These are phyloP conservation scores for Neosilurus hyrtlii DNA, from an alignment of 2,797 vertebrate genomes.

Conservation along the genomic window DNA sequence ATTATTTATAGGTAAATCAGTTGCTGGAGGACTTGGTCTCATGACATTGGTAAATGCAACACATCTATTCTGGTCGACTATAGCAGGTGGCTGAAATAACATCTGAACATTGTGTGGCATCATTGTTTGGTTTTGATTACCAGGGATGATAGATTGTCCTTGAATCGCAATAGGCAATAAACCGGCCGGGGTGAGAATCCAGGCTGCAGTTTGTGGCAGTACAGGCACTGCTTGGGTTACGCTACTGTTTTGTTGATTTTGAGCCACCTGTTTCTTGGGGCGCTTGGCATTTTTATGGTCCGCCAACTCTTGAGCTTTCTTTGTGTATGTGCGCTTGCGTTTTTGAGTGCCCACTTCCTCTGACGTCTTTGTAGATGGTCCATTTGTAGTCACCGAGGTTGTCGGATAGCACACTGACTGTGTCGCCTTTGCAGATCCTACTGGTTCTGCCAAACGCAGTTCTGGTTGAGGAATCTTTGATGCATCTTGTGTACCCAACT, in stretches of 20 bases:
- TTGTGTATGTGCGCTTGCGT: slow-evolving; percentile 52
- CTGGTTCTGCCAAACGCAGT: not conserved
- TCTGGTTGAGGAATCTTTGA: not conserved
- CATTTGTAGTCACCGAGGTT: slow-evolving; percentile 6
- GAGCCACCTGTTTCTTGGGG: not conserved
- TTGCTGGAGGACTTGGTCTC: not conserved
- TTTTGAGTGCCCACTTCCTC: slow-evolving; percentile 41
- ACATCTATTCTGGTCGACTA: slow-evolving; percentile 27
- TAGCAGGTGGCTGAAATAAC: slow-evolving; percentile 16
- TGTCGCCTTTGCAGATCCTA: not conserved
- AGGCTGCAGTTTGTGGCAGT: slow-evolving; percentile 61
- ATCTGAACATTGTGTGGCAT: not conserved
- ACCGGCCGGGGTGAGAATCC: slow-evolving; percentile 70
- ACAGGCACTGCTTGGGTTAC: not conserved
- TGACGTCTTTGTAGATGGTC: not conserved
- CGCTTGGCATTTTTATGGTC: slow-evolving; percentile 26
- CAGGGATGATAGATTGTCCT: slow-evolving; percentile 6
- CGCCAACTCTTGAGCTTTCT: slow-evolving; percentile 55
- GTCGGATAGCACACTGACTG: not conserved
- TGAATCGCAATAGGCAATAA: slow-evolving; percentile 63
- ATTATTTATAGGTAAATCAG: not conserved
- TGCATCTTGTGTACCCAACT: not conserved
- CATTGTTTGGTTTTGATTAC: slow-evolving; percentile 17
- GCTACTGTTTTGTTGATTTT: slow-evolving; percentile 8
- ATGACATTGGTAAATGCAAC: fast-evolving